Evolutionary conservation across 2,113 vertebrate genomes (phyloP).

Genomic region (Eptesicus fuscus): DNA sequence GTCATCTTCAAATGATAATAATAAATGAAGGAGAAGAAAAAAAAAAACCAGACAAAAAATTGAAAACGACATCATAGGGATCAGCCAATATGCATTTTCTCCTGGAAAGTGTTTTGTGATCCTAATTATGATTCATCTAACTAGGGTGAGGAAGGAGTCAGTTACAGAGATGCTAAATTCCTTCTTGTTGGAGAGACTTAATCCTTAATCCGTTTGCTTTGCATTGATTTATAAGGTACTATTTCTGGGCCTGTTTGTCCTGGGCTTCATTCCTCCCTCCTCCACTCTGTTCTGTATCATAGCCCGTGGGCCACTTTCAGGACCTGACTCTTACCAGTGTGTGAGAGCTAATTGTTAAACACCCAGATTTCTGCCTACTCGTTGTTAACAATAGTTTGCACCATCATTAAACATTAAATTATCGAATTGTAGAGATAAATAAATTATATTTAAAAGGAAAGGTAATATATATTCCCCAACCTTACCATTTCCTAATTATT

Average conservation of each 20-base stretch:
- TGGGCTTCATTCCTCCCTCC: background rate
- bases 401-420: background rate
- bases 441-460: background rate
- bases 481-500: background rate
- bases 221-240: background rate
- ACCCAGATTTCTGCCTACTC: background rate
- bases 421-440: background rate
- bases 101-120: background rate
- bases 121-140: background rate
- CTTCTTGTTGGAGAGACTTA: constrained; percentile 22
- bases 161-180: background rate
- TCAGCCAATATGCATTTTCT: background rate
- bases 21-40: background rate
- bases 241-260: background rate
- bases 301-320: background rate
- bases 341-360: background rate
- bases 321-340: background rate
- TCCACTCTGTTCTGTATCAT: background rate
- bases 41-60: background rate
- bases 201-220: background rate
- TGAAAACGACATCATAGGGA: background rate
- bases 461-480: background rate
- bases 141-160: background rate
- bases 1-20: background rate
- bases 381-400: background rate